Evolutionary conservation across 2,113 vertebrate genomes (phyloP), one percentile per base, ranked within the genome.

Genomic region (Callaeas wilsoni): DNA sequence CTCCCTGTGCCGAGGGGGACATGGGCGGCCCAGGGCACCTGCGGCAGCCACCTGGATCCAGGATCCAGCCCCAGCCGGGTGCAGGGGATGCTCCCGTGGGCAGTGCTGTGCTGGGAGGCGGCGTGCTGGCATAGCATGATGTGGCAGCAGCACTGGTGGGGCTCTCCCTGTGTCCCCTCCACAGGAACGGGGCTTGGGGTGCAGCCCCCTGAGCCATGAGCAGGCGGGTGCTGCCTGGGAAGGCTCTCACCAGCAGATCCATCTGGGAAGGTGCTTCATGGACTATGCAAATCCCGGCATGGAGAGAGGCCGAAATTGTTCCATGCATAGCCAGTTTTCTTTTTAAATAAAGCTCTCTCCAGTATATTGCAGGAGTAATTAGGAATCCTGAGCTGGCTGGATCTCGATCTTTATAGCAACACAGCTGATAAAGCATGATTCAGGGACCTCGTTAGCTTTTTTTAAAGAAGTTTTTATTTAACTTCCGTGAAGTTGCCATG

Each of bases 401-500:
- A 95, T 93, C 95, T 91, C 64, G 84, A 88, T 96, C 91, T 70
- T 89, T 65, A 94, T 91, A 89, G 94, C 95, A 92, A 57, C 62
- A 77, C 63, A 63, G 84, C 91, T 94, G 96, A 91, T 78, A 76
- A 87, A 87, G 94, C 92, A 84, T 95, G 91, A 94, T 87, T 97
- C 92, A 93, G 96, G 96, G 95, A 95, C 95, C 97, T 97, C 77
- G 87, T 95, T 93, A 95, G 87, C 96, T 96, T 92, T 97, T 97
- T 97, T 97, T 96, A 90, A 83, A 96, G 89, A 93, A 96, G 96
- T 97, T 97, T 97, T 97, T 97, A 97, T 97, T 95, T 95, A 97
- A 97, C 95, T 97, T 97, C 94, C 87, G 75, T 75, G 82, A 83
- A 93, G 97, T 98, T 98, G 97, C 98, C 97, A 97, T 98, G 98